Evolutionary conservation across 1,140 invertebrate species (phyloP).

Genomic region (Aphelenchoides avenae): DNA sequence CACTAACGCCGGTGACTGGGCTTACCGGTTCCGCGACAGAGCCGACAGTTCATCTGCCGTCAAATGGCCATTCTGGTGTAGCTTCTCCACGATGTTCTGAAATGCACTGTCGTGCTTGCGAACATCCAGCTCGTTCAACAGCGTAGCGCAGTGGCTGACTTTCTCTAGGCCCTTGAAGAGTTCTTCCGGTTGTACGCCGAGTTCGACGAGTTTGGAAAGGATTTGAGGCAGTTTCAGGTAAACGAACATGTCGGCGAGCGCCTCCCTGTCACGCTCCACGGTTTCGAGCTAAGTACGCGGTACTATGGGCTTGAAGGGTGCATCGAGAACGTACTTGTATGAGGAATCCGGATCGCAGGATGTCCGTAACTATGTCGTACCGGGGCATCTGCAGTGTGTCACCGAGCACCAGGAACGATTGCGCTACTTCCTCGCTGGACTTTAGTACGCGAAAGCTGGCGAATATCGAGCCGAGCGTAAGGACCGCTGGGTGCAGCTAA

Average conservation of each 20-base stretch:
- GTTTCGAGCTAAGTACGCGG: constrained; percentile 20
- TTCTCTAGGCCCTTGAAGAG: constrained; percentile 15
- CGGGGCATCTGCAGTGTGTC: constrained; percentile 14
- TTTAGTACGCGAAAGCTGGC: constrained; percentile 38
- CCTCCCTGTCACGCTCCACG: constrained; percentile 23
- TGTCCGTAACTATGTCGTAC: constrained; percentile 24
- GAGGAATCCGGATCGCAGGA: constrained; percentile 30
- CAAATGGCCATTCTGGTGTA: constrained; percentile 5
- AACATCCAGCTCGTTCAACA: constrained; percentile 24
- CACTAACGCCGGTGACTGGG: not conserved
- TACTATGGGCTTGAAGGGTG: too few species aligned
- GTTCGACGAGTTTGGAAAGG: constrained; percentile 15
- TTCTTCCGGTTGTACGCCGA: constrained; percentile 9
- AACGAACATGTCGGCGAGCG: constrained; percentile 28
- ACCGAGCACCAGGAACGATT: constrained; percentile 22
- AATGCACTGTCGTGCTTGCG: constrained; percentile 26
- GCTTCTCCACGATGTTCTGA: constrained; percentile 17
- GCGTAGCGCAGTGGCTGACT: constrained; percentile 17
- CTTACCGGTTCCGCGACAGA: constrained; percentile 5
- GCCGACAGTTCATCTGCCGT: constrained; percentile 5
- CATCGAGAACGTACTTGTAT: constrained; percentile 20
- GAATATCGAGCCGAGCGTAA: constrained; percentile 34
- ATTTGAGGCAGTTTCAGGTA: constrained; percentile 29
- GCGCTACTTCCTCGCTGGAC: constrained; percentile 31
- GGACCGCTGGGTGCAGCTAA: constrained; percentile 37